phyloP scores from a whole-genome alignment of 2,888 invertebrate genomes.

The Pseudanteris insignis region DNA sequence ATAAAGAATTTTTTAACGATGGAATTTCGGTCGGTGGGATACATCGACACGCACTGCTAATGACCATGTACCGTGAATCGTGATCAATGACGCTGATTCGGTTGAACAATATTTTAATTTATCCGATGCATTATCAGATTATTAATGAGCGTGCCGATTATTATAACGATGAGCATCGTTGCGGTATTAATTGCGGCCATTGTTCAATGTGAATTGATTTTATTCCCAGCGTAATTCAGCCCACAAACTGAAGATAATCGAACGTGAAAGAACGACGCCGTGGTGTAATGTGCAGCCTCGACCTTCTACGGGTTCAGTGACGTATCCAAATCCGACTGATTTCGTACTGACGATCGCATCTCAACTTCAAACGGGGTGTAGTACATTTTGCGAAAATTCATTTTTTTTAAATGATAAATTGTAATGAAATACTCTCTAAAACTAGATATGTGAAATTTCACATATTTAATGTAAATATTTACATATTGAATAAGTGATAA shows the following conservation, averaged over 20 bases:
- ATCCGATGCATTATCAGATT: not conserved
- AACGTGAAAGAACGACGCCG: slow-evolving; percentile 35
- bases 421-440: no score
- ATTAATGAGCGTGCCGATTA: not conserved
- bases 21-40: no score
- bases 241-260: slow-evolving; percentile 29
- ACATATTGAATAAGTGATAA: no score
- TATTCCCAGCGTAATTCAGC: slow-evolving; percentile 9
- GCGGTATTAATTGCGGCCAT: slow-evolving; percentile 5
- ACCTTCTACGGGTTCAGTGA: slow-evolving; percentile 45
- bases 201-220: slow-evolving; percentile 6
- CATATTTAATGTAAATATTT: no score
- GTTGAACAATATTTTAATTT: not conserved
- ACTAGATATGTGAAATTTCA: no score
- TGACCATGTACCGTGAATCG: not conserved
- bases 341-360: slow-evolving; percentile 39
- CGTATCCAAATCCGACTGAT: slow-evolving; percentile 42
- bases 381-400: no score
- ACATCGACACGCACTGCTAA: no score
- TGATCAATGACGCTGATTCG: not conserved
- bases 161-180: not conserved
- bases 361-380: slow-evolving; percentile 37
- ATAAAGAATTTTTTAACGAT: no score
- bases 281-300: slow-evolving; percentile 35
- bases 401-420: no score